Base-by-base conservation (phyloP, 1,140 invertebrate species). In the Pseudomyrmex gracilis region DNA sequence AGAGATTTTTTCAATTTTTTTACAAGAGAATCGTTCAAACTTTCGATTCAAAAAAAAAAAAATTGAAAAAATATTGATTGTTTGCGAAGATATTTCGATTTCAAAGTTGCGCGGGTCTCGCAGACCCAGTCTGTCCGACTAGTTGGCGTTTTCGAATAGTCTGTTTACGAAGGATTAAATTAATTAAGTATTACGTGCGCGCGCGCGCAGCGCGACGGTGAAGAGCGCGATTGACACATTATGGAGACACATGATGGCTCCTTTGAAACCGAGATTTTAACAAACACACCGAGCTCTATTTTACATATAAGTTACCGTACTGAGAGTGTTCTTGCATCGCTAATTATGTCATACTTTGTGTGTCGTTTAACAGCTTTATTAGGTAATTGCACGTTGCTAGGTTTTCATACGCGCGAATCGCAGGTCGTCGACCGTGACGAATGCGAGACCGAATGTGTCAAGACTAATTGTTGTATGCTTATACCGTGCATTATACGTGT, bases 291-390 rank as follows among this genome's bases (percentile, higher is more conserved):
- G 47, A 82, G 73, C 71, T 87, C 2, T 55, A 51, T 45, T 64
- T 51, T 34, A 34, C 5, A 1, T 5, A 34, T 73, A 68, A 76
- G 71, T 82, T 73, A 82, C 64, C 74, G 53, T 15, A 7, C 34
- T 34, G 34, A 63, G 82, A 85, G 83, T 87, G 82, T 87, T 87
- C 82, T 82, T 66, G 71, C 74, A 73, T 87, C 47, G 70, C 76
- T 82, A 82, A 73, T 82, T 82, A 82, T 53, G 66, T 87, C 47
- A 24, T 84, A 88, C 84, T 76, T 83, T 88, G 70, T 89, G 63
- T 83, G 77, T 66, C 84, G 78, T 89, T 88, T 76, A 83, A 89
- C 76, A 85, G 86, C 73, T 88, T 89, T 86, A 86, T 88, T 89
- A 89, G 63, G 58, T 86, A 89, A 89, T 82, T 86, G 86, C 86